Conservation (phyloP, 2,797 vertebrate species). For the Hyperoplus lanceolatus region DNA sequence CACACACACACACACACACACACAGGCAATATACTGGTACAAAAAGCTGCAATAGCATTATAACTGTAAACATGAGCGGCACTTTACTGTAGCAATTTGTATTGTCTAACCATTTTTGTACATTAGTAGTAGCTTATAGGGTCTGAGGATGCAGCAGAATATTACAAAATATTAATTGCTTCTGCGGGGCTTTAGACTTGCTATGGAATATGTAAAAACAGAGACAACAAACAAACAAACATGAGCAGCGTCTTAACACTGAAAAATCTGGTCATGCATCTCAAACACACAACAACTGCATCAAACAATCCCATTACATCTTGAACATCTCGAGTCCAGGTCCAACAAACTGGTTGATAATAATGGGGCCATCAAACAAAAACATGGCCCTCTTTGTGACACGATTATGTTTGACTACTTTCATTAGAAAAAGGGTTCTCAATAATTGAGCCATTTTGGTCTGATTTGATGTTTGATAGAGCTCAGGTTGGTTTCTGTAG, state of each 20-base stretch:
- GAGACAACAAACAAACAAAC: background rate
- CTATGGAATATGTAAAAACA: constrained; percentile 3
- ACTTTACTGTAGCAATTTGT: constrained; percentile 4
- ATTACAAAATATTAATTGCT: background rate
- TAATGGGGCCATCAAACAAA: constrained; percentile 4
- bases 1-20: constrained; percentile 1
- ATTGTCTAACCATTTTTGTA: background rate
- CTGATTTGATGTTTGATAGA: background rate
- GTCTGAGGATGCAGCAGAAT: background rate
- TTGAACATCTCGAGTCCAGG: constrained; percentile 5
- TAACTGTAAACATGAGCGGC: constrained; percentile 9
- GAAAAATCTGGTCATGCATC: background rate
- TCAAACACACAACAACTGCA: background rate
- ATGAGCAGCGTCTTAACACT: background rate
- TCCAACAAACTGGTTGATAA: constrained; percentile 3
- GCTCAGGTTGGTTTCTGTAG: background rate
- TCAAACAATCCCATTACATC: constrained; percentile 8
- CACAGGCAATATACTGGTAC: constrained; percentile 26
- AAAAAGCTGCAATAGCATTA: constrained; percentile 27
- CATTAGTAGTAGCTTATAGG: background rate
- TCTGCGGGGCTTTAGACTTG: background rate
- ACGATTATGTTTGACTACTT: background rate
- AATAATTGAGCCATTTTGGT: background rate
- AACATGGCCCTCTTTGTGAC: background rate
- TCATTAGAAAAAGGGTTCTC: background rate